Base-by-base conservation (phyloP, 1,140 invertebrate species). In the Mizuhopecten yessoensis region DNA sequence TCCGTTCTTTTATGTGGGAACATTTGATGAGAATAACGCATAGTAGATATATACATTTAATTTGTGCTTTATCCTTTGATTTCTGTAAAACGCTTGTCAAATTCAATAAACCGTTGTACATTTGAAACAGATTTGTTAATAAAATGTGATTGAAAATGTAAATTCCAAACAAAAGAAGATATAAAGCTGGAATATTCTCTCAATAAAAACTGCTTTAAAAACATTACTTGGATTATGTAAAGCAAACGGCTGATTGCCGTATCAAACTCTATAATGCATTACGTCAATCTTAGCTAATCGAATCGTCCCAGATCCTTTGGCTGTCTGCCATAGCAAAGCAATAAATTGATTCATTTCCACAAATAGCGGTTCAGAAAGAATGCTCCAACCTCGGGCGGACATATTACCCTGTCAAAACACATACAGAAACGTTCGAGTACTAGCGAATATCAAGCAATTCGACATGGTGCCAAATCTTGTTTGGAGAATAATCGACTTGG, bases 101-200 rank as follows among this genome's bases (percentile, higher is more conserved):
- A n/a, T 75, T n/a, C 23, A 75, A 29, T 75, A 29, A n/a, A n/a
- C 57, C n/a, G 23, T 11, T 29, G 57, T 5, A n/a, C 57, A 29
- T 75, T 57, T 29, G 29, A 75, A 29, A 75, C n/a, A 17, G 57
- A 75, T 29, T 75, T 29, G 57, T 75, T 75, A n/a, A 75, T 29
- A 75, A 75, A 75, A 75, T 9, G 57, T 29, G 17, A 75, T 75
- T 75, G 57, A 29, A 75, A 75, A 75, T 75, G 57, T 75, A 75
- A 75, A 75, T 75, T 75, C 5, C n/a, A 75, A 29, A n/a, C 57
- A 29, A 75, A 29, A 20, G 29, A 29, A 29, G 57, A n/a, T 11
- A 9, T 29, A n/a, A 75, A 29, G 29, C 5, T 17, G 11, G 57
- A 75, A 75, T 75, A 29, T 75, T 29, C 29, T 75, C 23, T 29